These are phyloP conservation scores for Gymnogyps californianus DNA, from an alignment of 2,113 vertebrate species.

Conservation along the genomic window DNA sequence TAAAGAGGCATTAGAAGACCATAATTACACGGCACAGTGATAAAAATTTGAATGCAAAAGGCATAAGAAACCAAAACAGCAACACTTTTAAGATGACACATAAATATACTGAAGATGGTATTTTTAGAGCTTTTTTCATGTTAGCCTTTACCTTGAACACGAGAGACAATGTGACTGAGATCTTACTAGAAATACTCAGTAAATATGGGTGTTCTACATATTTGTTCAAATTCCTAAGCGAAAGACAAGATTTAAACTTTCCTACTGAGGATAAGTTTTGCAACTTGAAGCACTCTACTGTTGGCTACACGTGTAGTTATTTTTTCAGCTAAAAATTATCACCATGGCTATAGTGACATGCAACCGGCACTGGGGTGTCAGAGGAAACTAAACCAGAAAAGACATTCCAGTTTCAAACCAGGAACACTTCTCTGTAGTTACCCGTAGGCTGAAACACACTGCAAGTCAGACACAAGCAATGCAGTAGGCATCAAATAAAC, in stretches of 20 bases:
- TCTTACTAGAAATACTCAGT: background rate
- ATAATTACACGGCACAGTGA: background rate
- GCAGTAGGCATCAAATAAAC: background rate
- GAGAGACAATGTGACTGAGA: fast-evolving
- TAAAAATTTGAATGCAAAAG: background rate
- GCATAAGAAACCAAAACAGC: background rate
- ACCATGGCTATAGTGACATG: fast-evolving
- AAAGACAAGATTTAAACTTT: background rate
- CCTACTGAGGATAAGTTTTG: background rate
- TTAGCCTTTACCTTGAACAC: background rate
- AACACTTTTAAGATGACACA: background rate
- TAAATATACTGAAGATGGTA: fast-evolving
- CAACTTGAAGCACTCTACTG: background rate
- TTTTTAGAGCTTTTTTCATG: background rate
- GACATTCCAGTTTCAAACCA: fast-evolving
- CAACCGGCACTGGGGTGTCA: background rate
- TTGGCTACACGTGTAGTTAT: background rate
- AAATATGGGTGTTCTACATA: background rate
- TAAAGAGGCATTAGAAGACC: background rate
- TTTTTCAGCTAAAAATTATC: background rate
- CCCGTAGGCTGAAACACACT: background rate
- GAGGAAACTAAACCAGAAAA: background rate
- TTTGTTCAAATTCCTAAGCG: background rate
- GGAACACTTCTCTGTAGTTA: background rate
- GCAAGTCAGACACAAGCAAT: background rate